phyloP scores from a whole-genome alignment of 2,888 invertebrate genomes.

The Tenthredo livida region DNA sequence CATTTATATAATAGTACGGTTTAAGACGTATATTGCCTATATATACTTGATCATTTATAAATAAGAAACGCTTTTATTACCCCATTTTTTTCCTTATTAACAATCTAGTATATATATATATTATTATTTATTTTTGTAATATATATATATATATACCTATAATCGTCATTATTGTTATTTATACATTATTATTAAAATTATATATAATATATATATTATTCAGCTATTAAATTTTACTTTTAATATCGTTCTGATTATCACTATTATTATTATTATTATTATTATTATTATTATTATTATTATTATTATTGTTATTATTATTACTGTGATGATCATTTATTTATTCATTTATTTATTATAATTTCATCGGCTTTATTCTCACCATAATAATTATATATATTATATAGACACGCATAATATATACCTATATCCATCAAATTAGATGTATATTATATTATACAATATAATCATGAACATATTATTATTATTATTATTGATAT shows the following conservation, averaged over 20 bases:
- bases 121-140: neutral
- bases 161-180: neutral
- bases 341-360: neutral
- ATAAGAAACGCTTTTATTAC: neutral
- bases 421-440: neutral
- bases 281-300: neutral
- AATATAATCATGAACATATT: neutral
- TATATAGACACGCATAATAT: neutral
- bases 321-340: conserved; percentile 7
- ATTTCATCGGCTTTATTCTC: neutral
- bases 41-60: neutral
- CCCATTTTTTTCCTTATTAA: conserved; percentile 22
- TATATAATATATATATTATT: neutral
- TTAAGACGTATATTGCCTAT: conserved; percentile 11
- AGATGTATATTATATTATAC: neutral
- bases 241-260: neutral
- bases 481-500: neutral
- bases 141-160: neutral
- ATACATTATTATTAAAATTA: neutral
- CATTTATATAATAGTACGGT: neutral
- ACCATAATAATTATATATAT: neutral
- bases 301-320: neutral
- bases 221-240: neutral
- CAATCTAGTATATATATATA: neutral
- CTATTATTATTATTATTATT: neutral